Base-by-base conservation (phyloP, 2,113 vertebrate species). In the Hippocampus abdominalis region DNA sequence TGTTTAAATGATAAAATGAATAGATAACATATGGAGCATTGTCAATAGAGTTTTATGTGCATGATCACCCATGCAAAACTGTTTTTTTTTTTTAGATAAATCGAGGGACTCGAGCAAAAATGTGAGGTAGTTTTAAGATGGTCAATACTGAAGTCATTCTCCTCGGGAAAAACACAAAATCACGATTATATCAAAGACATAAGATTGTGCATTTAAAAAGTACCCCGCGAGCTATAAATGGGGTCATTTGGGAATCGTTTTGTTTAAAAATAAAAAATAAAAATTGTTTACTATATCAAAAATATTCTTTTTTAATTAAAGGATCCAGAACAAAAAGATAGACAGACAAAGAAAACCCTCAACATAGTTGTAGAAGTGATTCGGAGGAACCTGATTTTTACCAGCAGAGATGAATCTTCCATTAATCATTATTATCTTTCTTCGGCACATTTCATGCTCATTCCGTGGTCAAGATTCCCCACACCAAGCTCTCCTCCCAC, bases 381-480 rank as follows among this genome's bases (percentile, higher is more conserved):
- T 32, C 3, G 2, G 8, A 21, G 16, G 8, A 21, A 20, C 11
- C 51, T 51, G 70, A n/a, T 66, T 70, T 21, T 64, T 40, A 71
- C 71, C 70, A 59, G 63, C 40, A 18, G 72, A 74, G 46, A 71
- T 66, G 70, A 56, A 54, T 80, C 73, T 73, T 64, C 71, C 42
- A 44, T 44, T 11, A 44, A 44, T 44, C 29, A 4, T 39, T 40
- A 68, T 77, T 21, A 10, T 25, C 64, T 54, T 76, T 57, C 71
- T 53, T 0, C 11, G 18, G 68, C 69, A 69, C 40, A 77, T 76
- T 76, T 79, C 70, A 76, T 65, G 68, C 71, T 71, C 56, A 69
- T 80, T 78, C 68, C 69, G 70, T 69, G 64, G 73, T 70, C 73
- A 60, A 39, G 59, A 70, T 71, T 75, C 74, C 79, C 81, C 32